Conservation (phyloP, 2,888 invertebrate species). For the Hirudinaria manillensis region DNA sequence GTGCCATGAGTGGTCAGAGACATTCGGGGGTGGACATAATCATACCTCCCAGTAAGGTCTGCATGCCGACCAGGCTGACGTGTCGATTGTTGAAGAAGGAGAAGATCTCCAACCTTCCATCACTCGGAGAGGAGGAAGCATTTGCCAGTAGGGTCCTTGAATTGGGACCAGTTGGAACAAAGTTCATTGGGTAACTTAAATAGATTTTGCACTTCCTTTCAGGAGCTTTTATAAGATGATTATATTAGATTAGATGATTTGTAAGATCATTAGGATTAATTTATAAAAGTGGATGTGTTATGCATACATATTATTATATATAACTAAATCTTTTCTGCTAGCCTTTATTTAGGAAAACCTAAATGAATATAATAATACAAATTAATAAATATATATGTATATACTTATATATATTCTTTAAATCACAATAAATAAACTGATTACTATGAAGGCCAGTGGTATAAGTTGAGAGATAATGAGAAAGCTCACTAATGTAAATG, state of each 20-base stretch:
- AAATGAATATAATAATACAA: background rate
- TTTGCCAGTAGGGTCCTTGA: slow-evolving; percentile 90
- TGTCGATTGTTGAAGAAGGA: slow-evolving; percentile 82
- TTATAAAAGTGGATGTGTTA: background rate
- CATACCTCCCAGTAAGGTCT: slow-evolving; percentile 91
- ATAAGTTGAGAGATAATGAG: too few relatives aligned
- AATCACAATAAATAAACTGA: too few relatives aligned
- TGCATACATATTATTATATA: too few relatives aligned
- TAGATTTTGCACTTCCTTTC: background rate
- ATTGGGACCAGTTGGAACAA: slow-evolving; percentile 91
- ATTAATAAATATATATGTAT: too few relatives aligned
- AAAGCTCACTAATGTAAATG: background rate
- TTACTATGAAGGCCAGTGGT: too few relatives aligned
- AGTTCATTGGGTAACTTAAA: slow-evolving; percentile 76
- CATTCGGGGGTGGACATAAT: slow-evolving; percentile 97
- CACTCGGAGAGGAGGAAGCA: slow-evolving; percentile 96
- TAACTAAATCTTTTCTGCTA: background rate
- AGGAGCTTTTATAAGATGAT: background rate
- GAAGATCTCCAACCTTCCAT: slow-evolving; percentile 85
- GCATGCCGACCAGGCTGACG: slow-evolving; percentile 93
- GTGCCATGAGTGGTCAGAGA: slow-evolving; percentile 75
- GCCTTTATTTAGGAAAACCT: background rate
- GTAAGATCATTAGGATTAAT: background rate
- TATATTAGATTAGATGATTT: background rate
- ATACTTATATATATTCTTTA: too few relatives aligned